Conservation (phyloP, 2,888 invertebrate species). For the Capitulum mitella region DNA sequence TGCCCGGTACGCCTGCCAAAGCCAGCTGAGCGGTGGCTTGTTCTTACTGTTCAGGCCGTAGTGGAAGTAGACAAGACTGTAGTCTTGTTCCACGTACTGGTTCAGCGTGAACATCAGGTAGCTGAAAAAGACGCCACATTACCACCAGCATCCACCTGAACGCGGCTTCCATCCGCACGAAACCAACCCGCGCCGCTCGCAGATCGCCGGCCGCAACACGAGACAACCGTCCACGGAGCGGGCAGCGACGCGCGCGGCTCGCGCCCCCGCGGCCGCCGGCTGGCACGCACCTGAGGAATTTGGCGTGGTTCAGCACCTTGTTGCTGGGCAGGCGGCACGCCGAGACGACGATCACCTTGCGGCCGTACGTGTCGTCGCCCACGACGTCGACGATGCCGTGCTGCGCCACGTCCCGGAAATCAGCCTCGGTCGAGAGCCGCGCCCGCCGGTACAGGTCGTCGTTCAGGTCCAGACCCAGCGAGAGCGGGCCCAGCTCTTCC, state of each 20-base stretch:
- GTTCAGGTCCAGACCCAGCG: constrained; percentile 28
- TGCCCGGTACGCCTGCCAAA: constrained; percentile 93
- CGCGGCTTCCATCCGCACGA: no score
- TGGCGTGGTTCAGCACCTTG: constrained; percentile 65
- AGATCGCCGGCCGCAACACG: no score
- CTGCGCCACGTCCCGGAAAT: constrained; percentile 61
- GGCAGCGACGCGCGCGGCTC: no score
- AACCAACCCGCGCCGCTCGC: no score
- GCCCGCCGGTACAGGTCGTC: constrained; percentile 31
- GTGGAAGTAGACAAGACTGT: constrained; percentile 96
- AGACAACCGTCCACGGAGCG: no score
- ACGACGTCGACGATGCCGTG: constrained; percentile 76
- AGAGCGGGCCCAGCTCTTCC: constrained; percentile 61
- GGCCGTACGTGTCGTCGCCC: constrained; percentile 72
- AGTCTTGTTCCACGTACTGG: constrained; percentile 96
- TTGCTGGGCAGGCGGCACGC: constrained; percentile 81
- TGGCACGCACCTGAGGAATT: constrained; percentile 57
- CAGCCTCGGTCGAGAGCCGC: constrained; percentile 29
- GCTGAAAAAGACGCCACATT: constrained; percentile 49
- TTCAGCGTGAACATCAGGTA: constrained; percentile 90
- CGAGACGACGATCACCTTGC: constrained; percentile 92
- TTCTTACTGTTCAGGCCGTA: constrained; percentile 91
- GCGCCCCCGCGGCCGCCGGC: not conserved
- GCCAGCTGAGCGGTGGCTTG: constrained; percentile 90
- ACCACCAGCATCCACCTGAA: no score